phyloP scores from a whole-genome alignment of 1,140 invertebrate genomes.

The Doryteuthis pealeii region DNA sequence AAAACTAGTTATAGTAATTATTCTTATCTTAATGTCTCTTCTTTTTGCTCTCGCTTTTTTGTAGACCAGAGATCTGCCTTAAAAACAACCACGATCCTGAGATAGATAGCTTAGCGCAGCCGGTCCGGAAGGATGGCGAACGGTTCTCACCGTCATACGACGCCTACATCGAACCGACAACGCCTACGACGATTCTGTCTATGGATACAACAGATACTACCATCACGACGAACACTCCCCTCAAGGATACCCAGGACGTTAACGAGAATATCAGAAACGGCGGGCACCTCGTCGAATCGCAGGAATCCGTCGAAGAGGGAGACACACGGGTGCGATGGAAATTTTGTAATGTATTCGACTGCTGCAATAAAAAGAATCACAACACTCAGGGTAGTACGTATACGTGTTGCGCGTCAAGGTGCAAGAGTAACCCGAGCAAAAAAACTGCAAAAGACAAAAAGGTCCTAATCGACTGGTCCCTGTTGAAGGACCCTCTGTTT shows the following conservation, averaged over 20 bases:
- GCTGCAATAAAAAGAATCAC: background rate
- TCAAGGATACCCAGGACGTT: background rate
- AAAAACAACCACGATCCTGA: background rate
- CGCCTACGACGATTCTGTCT: background rate
- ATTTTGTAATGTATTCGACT: background rate
- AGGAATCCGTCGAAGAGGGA: background rate
- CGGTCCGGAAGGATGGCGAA: background rate
- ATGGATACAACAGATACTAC: background rate
- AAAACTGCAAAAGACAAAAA: background rate
- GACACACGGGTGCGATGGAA: background rate
- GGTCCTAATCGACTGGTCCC: constrained; percentile 28
- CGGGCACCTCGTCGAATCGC: background rate
- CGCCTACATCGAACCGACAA: background rate
- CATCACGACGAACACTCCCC: background rate
- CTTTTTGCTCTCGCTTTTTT: too few relatives aligned
- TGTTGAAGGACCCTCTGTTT: constrained; percentile 44
- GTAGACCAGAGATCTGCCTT: too few relatives aligned
- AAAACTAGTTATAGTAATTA: too few relatives aligned
- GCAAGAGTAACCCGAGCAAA: too few relatives aligned
- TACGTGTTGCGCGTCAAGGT: too few relatives aligned
- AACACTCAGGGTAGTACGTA: too few relatives aligned
- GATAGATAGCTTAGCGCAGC: background rate
- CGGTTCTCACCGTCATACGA: background rate
- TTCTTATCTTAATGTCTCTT: too few relatives aligned
- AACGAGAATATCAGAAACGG: background rate